These are phyloP conservation scores for Alviniconcha strummeri DNA, from an alignment of 2,888 invertebrate species.

Conservation along the genomic window DNA sequence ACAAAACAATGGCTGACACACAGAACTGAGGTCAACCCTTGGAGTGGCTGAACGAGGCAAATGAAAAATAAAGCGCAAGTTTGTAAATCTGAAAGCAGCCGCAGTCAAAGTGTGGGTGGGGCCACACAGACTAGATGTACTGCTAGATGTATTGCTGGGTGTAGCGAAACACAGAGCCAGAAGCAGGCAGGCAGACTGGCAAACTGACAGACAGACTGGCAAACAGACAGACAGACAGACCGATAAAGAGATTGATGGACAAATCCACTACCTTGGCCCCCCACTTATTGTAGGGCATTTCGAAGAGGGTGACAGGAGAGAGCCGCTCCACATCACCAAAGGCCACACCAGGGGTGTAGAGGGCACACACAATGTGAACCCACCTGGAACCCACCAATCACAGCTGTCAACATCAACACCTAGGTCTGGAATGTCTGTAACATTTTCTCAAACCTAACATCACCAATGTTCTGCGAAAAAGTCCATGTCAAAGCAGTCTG, in stretches of 20 bases:
- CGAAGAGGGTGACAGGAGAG: slow-evolving; percentile 92
- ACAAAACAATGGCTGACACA: no score
- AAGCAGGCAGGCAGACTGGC: no score
- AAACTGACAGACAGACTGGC: background rate
- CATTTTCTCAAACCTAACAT: background rate
- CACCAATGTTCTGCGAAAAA: no score
- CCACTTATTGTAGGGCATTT: slow-evolving; percentile 98
- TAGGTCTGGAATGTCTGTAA: background rate
- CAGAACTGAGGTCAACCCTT: no score
- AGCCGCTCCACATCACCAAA: slow-evolving; percentile 88
- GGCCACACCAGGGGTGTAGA: slow-evolving; percentile 97
- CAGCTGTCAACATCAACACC: background rate
- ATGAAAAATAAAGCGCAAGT: no score
- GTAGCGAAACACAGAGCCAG: no score
- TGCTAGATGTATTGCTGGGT: no score
- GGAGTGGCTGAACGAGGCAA: no score
- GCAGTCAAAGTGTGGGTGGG: no score
- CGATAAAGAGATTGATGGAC: background rate
- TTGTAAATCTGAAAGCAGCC: no score
- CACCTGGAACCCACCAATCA: slow-evolving; percentile 76
- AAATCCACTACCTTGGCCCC: slow-evolving; percentile 82
- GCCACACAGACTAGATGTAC: no score
- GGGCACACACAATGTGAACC: slow-evolving; percentile 98
- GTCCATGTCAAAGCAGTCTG: background rate
- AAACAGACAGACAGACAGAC: background rate